Base-by-base conservation (phyloP, 2,113 vertebrate species). In the Heptranchias perlo region DNA sequence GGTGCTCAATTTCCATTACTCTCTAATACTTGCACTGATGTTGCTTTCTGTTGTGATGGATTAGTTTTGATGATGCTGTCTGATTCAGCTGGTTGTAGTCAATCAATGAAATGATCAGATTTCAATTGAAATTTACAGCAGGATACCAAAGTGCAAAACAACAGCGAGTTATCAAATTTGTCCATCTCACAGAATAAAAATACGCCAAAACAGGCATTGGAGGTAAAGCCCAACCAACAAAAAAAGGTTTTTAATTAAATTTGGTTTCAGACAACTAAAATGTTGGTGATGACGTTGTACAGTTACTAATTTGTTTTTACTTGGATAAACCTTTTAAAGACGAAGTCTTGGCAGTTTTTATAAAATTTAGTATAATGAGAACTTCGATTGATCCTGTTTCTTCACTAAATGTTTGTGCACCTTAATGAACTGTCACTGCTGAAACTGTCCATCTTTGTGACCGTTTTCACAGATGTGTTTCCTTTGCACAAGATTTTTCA, bases 401-500 rank as follows among this genome's bases (percentile, higher is more conserved):
- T 13, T 69, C 89, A 93, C 89, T 39, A 93, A 93, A 62, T 64
- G 58, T 16, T 44, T 82, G 10, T 62, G 18, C 21, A 16, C 4
- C 21, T 62, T 39, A 21, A 18, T 93, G 16, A 39, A n/a, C 39
- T 39, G 16, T 82, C 44, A 31, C 25, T 96, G 47, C 67, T 49
- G 49, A 62, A 64, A 7, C 94, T 82, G 65, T 62, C 52, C 16
- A 28, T 82, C 16, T 49, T 35, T 84, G 35, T 73, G 82, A 67
- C 61, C 21, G 94, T 67, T 96, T 94, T 96, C 89, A 16, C 97
- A 99, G 99, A 99, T 97, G 99, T 99, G 73, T 99, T 99, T 96
- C 99, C 99, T 25, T 97, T 99, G 96, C 99, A 99, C 98, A 99
- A 99, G 98, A 99, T 99, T 97, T 99, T 99, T 97, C 99, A 99